A percentile compares a stretch with the other conserved stretches of the same genome.
phyloP scores from a whole-genome alignment of 1,140 invertebrate genomes.

The Drosophila nigromelanica region DNA sequence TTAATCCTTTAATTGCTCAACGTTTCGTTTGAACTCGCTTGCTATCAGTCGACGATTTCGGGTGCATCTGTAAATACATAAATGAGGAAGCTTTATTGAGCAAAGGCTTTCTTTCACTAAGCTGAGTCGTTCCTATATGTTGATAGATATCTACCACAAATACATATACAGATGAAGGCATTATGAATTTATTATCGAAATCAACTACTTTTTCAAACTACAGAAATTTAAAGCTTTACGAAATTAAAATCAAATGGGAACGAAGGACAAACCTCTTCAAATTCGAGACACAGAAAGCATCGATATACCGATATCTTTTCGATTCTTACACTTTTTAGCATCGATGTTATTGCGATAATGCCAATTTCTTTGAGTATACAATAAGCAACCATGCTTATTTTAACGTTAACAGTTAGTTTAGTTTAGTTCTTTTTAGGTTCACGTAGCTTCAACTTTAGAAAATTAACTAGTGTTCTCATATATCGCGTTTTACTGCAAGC shows the following conservation, averaged over 20 bases:
- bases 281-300: not conserved
- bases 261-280: not conserved
- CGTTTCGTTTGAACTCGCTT: conserved; percentile 10
- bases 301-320: not conserved
- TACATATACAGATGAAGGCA: not conserved
- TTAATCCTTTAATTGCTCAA: conserved; percentile 42
- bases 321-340: not conserved
- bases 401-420: too few relatives aligned
- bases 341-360: not conserved
- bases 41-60: conserved; percentile 9
- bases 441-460: too few relatives aligned
- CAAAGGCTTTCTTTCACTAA: not conserved
- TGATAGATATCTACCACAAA: not conserved
- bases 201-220: too few relatives aligned
- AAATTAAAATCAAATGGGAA: not conserved
- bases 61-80: conserved; percentile 44
- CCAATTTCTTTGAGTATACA: not conserved
- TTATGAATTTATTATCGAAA: not conserved
- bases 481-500: conserved; percentile 24
- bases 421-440: not conserved
- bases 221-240: not conserved
- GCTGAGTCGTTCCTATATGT: not conserved
- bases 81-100: conserved; percentile 17
- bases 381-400: too few relatives aligned
- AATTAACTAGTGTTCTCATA: not conserved